Base-by-base conservation (phyloP, 2,113 vertebrate genomes). In the Addax nasomaculatus region DNA sequence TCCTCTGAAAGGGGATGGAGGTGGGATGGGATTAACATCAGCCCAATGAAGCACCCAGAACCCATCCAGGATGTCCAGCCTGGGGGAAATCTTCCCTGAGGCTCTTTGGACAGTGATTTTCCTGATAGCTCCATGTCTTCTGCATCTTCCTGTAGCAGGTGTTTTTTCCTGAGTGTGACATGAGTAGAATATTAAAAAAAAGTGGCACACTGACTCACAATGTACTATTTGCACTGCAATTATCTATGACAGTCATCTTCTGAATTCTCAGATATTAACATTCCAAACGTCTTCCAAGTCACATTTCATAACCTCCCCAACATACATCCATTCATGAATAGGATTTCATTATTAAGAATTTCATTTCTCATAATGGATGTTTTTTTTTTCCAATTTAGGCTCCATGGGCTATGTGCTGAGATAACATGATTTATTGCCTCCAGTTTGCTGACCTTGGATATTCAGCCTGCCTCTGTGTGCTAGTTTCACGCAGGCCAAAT, bases 271-370 rank as follows among this genome's bases (percentile, higher is more conserved):
- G 87, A 95, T 79, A 85, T 94, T 88, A 96, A 79, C 90, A 96
- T 85, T 89, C 58, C 25, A 67, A 58, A 45, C 43, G 45, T 96
- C 64, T 90, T 76, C 39, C 7, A 23, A 30, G 6, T 93, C 76
- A 23, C 60, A 81, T 90, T 93, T 87, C 90, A 96, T 16, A 87
- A 57, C 76, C 9, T 55, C 53, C 27, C 23, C 17, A 39, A 39
- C 8, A 57, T 87, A 84, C 43, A 83, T 91, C 33, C 51, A 84
- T 70, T 76, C 85, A 78, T 57, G 73, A 92, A 83, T 64, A 91
- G 84, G 57, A 96, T 93, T 93, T 95, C 80, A 88, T 94, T 96
- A 91, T 93, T 81, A 93, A 92, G 57, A 93, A 92, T 96, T 96
- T 95, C 70, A 76, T 97, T 90, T 96, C 86, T 93, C 60, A 95